Evolutionary conservation across 2,113 vertebrate genomes (phyloP).

Genomic region (Dipodomys spectabilis): DNA sequence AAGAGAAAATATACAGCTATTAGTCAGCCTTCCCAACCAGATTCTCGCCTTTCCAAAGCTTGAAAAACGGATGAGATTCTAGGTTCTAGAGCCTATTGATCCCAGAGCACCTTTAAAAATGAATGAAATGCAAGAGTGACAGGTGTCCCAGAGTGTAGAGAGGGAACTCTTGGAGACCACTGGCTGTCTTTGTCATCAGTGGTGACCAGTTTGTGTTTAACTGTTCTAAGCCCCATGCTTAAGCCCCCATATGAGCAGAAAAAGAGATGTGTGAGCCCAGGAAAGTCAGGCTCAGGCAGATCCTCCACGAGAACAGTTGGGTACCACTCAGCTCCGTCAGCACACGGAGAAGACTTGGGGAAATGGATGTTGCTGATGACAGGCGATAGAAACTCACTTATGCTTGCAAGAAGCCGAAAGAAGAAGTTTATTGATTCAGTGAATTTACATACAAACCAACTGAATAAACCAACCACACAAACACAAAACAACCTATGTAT

Average conservation of each 20-base stretch:
- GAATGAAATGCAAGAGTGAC: not conserved
- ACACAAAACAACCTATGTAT: not conserved
- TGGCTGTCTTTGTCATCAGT: not conserved
- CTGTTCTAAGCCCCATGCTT: not conserved
- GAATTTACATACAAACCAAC: not conserved
- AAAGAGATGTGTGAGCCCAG: not conserved
- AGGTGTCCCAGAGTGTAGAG: too few species aligned
- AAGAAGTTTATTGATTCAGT: not conserved
- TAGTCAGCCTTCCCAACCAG: not conserved
- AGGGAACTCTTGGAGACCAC: fast-evolving
- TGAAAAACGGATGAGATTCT: not conserved
- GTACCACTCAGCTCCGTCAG: not conserved
- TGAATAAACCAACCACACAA: too few species aligned
- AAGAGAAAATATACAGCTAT: not conserved
- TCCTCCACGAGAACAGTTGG: not conserved
- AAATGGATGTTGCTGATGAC: not conserved
- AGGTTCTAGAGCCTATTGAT: not conserved
- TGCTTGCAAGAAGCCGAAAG: not conserved
- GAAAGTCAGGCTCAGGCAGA: not conserved
- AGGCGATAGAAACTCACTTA: not conserved
- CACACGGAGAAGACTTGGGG: not conserved
- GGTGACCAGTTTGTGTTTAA: not conserved
- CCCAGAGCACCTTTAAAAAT: not conserved
- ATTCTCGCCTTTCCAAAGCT: not conserved
- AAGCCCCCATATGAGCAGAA: not conserved